phyloP scores from a whole-genome alignment of 2,113 vertebrate genomes.

The Otolemur garnettii region DNA sequence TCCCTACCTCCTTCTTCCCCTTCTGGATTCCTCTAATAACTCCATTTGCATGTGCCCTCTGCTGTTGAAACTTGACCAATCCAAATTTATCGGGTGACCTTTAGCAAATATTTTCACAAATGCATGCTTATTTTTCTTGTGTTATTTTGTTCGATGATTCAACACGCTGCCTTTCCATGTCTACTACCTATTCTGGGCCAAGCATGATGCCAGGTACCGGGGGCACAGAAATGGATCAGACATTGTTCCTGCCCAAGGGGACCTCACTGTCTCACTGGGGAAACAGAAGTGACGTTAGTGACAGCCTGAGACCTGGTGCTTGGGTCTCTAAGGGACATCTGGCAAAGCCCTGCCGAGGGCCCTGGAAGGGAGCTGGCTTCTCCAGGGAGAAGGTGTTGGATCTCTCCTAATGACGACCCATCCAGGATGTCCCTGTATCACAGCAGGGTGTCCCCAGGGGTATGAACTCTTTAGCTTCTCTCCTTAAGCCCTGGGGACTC shows the following conservation, averaged over 20 bases:
- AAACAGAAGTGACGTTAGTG: not conserved
- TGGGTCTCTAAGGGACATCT: not conserved
- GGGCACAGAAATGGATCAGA: not conserved
- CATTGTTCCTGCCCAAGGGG: not conserved
- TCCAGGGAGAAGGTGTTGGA: not conserved
- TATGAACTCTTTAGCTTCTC: not conserved
- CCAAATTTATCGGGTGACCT: not conserved
- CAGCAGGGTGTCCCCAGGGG: not conserved
- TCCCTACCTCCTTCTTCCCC: not conserved
- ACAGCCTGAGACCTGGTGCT: not conserved
- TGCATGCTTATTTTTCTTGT: not conserved
- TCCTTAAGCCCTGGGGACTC: not conserved
- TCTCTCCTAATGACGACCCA: not conserved
- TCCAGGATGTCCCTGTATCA: not conserved
- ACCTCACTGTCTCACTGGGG: not conserved
- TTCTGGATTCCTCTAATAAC: not conserved
- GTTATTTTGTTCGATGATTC: not conserved
- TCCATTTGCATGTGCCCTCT: not conserved
- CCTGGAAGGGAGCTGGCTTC: not conserved
- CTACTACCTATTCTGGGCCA: not conserved
- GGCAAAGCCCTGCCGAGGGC: not conserved
- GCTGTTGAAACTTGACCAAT: not conserved
- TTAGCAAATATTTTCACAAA: constrained; percentile 17
- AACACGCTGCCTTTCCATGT: not conserved
- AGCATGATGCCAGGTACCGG: not conserved